Evolutionary conservation across 2,888 invertebrate genomes (phyloP), one percentile per base, ranked within the genome.

Genomic region (Brenthis hecate): DNA sequence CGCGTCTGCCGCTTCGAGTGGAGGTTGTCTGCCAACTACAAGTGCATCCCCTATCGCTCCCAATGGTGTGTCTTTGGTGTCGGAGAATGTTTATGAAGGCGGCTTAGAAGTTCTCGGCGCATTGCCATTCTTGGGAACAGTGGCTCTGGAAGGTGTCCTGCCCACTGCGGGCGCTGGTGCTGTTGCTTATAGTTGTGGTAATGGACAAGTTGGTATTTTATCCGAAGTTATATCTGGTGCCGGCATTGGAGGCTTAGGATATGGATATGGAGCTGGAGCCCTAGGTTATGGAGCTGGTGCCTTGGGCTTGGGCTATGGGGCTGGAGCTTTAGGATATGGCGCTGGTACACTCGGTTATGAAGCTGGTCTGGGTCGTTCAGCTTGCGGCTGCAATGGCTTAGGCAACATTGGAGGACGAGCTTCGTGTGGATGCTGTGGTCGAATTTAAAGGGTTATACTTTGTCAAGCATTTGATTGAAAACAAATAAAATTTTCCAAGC

Each of bases 71-170:
- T 74, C 80, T 8, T 78, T 83, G 13, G 65, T 76, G 6, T 81
- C 81, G 14, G 81, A 83, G 63, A 80, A 81, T 69, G 75, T 66
- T 0, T 78, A 80, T 53, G 78, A 77, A 65, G 83, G 83, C 2
- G 62, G 70, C 2, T 71, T 28, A 4, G 28, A 28, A 28, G 28
- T 28, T 28, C 28, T 28, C 28, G 28, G 28, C 4, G 5, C 28
- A 28, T 0, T 28, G 5, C 28, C 28, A 28, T 28, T 28, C 28
- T 28, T 28, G 28, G 28, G 28, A 28, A 28, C 28, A 28, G 28
- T 28, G 28, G 28, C 4, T 28, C 4, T 28, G 28, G 28, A 28
- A 28, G 28, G 28, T 28, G 28, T 4, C 28, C 4, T 28, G 28
- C 28, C 28, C 28, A 28, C 28, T 28, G 3, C 28, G 54, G 68